Percentiles rank a stretch among this genome's conserved stretches.
Conservation (phyloP, 2,113 vertebrate species). For the Etia nguti region DNA sequence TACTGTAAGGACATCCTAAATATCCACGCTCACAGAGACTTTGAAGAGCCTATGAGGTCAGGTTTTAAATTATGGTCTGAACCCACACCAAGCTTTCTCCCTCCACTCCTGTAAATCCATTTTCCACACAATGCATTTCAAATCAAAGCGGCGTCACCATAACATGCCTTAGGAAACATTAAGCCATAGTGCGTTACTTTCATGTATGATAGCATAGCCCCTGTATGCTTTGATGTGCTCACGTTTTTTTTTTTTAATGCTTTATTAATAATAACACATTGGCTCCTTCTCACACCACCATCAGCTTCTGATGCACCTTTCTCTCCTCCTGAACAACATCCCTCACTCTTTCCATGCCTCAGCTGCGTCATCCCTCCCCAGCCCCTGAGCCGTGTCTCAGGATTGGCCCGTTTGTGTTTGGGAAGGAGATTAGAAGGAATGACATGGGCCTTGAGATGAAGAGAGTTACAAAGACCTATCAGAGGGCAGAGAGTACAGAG, state of each 20-base stretch:
- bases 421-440: slow-evolving; percentile 56
- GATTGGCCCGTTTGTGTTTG: slow-evolving; percentile 62
- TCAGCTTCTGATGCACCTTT: slow-evolving; percentile 47
- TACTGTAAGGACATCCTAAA: slow-evolving; percentile 45
- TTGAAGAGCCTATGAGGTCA: slow-evolving; percentile 77
- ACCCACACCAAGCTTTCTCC: slow-evolving; percentile 50
- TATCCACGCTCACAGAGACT: slow-evolving; percentile 59
- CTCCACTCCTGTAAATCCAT: slow-evolving; percentile 75
- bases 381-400: slow-evolving; percentile 44
- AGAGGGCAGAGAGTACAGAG: slow-evolving; percentile 38
- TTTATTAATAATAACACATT: slow-evolving; percentile 77
- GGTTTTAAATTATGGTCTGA: slow-evolving; percentile 73
- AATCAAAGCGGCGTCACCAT: slow-evolving; percentile 76
- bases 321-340: slow-evolving; percentile 43
- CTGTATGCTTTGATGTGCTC: slow-evolving; percentile 76
- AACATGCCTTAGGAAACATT: slow-evolving; percentile 79
- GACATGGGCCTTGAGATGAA: slow-evolving; percentile 57
- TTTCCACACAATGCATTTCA: slow-evolving; percentile 79
- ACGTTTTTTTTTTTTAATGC: slow-evolving; percentile 64
- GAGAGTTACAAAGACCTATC: slow-evolving; percentile 59
- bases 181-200: slow-evolving; percentile 77
- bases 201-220: slow-evolving; percentile 75
- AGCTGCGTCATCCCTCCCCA: slow-evolving; percentile 49
- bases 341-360: slow-evolving; percentile 29
- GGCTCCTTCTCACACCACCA: slow-evolving; percentile 59